These are phyloP conservation scores for Macaca nemestrina DNA, from an alignment of 2,113 vertebrate genomes.

Conservation along the genomic window DNA sequence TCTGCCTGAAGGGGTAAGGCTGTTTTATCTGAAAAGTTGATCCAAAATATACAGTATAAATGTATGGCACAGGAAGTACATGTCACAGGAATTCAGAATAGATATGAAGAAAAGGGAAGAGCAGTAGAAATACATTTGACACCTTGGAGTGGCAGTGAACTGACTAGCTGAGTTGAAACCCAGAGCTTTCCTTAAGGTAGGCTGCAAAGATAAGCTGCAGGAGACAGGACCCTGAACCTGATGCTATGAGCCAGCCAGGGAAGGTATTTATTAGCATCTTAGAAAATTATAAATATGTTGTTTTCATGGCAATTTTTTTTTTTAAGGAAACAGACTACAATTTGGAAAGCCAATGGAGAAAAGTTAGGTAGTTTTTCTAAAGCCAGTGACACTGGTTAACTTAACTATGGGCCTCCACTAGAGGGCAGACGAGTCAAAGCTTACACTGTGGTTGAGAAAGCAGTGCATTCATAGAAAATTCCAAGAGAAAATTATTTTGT, in stretches of 20 bases:
- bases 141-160: not conserved
- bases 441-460: not conserved
- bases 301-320: not conserved
- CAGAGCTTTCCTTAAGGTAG: not conserved
- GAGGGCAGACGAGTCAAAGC: constrained; percentile 73
- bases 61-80: not conserved
- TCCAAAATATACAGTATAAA: not conserved
- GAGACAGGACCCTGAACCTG: not conserved
- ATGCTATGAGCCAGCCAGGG: not conserved
- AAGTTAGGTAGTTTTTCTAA: not conserved
- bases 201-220: not conserved
- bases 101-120: not conserved
- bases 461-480: not conserved
- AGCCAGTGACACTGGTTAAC: not conserved
- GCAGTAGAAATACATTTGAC: not conserved
- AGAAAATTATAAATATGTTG: constrained; percentile 50
- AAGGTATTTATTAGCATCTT: not conserved
- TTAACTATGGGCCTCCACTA: constrained; percentile 53
- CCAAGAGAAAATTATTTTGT: not conserved
- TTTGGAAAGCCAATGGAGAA: constrained; percentile 16
- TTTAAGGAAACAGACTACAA: constrained; percentile 37
- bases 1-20: not conserved
- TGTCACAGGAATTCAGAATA: not conserved
- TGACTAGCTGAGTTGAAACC: not conserved
- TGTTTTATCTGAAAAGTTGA: not conserved